Base-by-base conservation (phyloP, 2,113 vertebrate genomes). In the Phylloscopus trochilus region DNA sequence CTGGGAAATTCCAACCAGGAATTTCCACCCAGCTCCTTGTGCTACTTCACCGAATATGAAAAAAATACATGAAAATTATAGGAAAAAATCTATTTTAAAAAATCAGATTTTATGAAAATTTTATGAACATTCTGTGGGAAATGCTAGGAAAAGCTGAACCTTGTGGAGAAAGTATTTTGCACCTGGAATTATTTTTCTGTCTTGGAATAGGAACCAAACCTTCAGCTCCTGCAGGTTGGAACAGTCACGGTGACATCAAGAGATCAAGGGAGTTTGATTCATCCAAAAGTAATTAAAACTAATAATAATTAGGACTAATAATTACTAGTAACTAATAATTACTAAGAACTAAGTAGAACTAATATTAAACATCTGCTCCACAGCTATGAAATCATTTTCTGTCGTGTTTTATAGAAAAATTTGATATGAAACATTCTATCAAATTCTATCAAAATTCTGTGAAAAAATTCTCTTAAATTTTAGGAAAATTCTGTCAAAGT, bases 101-200 rank as follows among this genome's bases (percentile, higher is more conserved):
- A 28, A 26, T 4, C 5, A 23, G 59, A 47, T 33, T 58, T n/a
- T 15, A 13, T 4, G 59, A 24, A 56, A 81, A n/a, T n/a, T n/a
- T n/a, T n/a, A n/a, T n/a, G n/a, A n/a, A n/a, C n/a, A 58, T 7
- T 15, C 19, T 7, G 7, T 24, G 20, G 33, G 23, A 21, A 67
- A 46, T 6, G 5, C 22, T 12, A 5, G 22, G 41, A 17, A 58
- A 69, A 28, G 5, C 2, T 7, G 52, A 27, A 27, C 1, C 0
- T 28, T 28, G 69, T 30, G 7, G 24, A n/a, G 11, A 19, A 30
- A 52, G 20, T 35, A 35, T 60, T 43, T 52, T 30, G 10, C 13
- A 20, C 4, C 1, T 24, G 46, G 12, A 43, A 35, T 24, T 12
- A 10, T 9, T 83, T 62, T 62, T 24, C 3, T 13, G 7, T 10